Percentiles rank a stretch among this genome's conserved stretches.
These are phyloP conservation scores for Leptinotarsa lineolata DNA, from an alignment of 1,140 invertebrate genomes.

Conservation along the genomic window DNA sequence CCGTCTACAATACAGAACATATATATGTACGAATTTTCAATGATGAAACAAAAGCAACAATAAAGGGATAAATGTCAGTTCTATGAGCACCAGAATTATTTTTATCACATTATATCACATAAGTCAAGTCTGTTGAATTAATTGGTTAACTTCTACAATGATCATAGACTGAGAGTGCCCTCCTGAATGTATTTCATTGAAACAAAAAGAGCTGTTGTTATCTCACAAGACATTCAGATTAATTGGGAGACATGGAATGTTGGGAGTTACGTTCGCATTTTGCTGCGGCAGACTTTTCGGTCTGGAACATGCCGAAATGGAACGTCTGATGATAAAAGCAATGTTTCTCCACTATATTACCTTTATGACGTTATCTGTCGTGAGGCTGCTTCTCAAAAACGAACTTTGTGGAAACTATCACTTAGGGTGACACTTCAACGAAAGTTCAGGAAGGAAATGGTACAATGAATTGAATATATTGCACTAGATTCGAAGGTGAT, in stretches of 20 bases:
- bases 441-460: background rate
- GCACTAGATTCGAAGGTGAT: background rate
- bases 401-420: background rate
- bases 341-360: background rate
- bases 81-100: background rate
- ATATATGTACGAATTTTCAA: too few relatives aligned
- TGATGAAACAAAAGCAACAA: too few relatives aligned
- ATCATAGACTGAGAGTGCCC: background rate
- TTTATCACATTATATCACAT: background rate
- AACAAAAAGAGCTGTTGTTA: background rate
- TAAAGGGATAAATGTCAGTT: too few relatives aligned
- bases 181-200: background rate
- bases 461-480: background rate
- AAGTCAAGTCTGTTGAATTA: background rate
- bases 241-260: background rate
- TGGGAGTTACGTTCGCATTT: background rate
- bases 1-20: too few relatives aligned
- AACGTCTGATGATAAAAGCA: background rate
- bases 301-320: background rate
- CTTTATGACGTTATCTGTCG: constrained; percentile 2
- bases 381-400: background rate
- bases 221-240: background rate
- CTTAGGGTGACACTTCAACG: background rate
- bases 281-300: background rate
- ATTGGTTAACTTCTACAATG: background rate